Evolutionary conservation across 2,113 vertebrate species (phyloP).

Genomic region (chimpanzee (Pan troglodytes)): NHGRI_mPanTro3-v2.1_pri NC_072413.2:78458001-78458500

Average conservation of each 20-base stretch:
- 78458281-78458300: neutral
- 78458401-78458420: slow-evolving; percentile 57
- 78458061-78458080: slow-evolving; percentile 68
- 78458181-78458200: slow-evolving; percentile 67
- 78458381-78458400: slow-evolving; percentile 35
- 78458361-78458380: slow-evolving; percentile 44
- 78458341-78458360: neutral
- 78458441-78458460: slow-evolving; percentile 63
- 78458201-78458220: slow-evolving; percentile 72
- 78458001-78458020: slow-evolving; percentile 56
- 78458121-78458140: slow-evolving; percentile 73
- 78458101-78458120: slow-evolving; percentile 69
- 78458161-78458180: slow-evolving; percentile 63
- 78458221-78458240: slow-evolving; percentile 73
- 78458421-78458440: slow-evolving; percentile 62
- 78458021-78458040: slow-evolving; percentile 70
- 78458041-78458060: slow-evolving; percentile 65
- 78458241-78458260: slow-evolving; percentile 56
- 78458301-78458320: slow-evolving; percentile 54
- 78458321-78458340: neutral
- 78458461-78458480: slow-evolving; percentile 50
- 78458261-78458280: neutral
- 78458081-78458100: slow-evolving; percentile 69
- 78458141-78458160: slow-evolving; percentile 63
- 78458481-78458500: slow-evolving; percentile 72